These are phyloP conservation scores for Trichomalopsis sarcophagae DNA, from an alignment of 1,140 invertebrate species.

Conservation along the genomic window DNA sequence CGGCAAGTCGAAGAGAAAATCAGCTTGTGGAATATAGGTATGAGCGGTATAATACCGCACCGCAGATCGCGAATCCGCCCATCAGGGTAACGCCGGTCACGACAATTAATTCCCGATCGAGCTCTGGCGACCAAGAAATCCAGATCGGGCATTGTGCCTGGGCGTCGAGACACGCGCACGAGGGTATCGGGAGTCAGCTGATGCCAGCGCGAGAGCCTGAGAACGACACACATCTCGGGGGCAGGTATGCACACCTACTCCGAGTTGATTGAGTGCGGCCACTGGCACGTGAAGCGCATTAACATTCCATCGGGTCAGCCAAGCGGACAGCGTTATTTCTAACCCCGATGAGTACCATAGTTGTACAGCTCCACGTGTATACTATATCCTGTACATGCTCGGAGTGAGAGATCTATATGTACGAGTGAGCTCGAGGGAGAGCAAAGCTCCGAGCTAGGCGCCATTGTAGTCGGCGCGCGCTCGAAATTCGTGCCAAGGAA, in stretches of 20 bases:
- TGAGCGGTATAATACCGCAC: too few relatives aligned
- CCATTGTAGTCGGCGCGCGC: neutral
- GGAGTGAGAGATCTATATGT: neutral
- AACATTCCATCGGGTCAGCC: slow-evolving; percentile 53
- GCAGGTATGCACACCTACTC: neutral
- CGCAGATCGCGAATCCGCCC: neutral
- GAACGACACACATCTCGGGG: neutral
- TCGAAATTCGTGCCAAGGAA: slow-evolving; percentile 21
- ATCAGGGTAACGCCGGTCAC: neutral
- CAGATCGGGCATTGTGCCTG: neutral
- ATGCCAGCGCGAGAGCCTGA: neutral
- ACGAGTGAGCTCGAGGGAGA: neutral
- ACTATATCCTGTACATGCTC: neutral
- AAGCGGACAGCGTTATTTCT: slow-evolving; percentile 57
- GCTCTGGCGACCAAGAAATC: neutral
- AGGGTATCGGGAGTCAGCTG: neutral
- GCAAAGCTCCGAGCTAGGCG: too few relatives aligned
- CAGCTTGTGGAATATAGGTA: too few relatives aligned
- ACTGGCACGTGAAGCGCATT: slow-evolving; percentile 57
- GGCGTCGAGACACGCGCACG: too few relatives aligned
- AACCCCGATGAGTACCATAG: neutral
- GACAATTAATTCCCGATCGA: too few relatives aligned
- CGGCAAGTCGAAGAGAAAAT: too few relatives aligned
- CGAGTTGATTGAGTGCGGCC: slow-evolving; percentile 54
- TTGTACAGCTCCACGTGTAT: neutral